Evolutionary conservation across 2,113 vertebrate genomes (phyloP), one percentile per base, ranked within the genome.

Genomic region (Leucosticte australis): DNA sequence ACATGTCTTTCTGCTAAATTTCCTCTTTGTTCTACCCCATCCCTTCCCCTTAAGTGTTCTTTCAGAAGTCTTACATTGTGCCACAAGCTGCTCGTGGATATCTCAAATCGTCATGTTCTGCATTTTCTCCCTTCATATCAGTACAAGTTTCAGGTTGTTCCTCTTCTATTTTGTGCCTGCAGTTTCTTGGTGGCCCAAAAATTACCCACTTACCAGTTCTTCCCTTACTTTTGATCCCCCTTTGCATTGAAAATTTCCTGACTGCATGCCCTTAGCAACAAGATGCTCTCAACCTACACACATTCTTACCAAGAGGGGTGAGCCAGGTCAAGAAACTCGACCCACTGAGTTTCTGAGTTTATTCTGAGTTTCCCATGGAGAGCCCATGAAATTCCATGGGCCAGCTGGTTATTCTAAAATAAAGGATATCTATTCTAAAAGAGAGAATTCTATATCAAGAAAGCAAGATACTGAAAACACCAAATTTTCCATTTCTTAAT

Each of bases 131-230:
- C 21, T 52, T 39, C 19, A 5, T 33, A 52, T n/a, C 37, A 44
- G 13, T 52, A 18, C 4, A 71, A 46, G 9, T 4, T 73, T 35
- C 33, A 17, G 10, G 6, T 8, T 46, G 13, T 4, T 30, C 11
- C 2, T 37, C 13, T 28, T 11, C 23, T 59, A 1, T 4, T 1
- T 9, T 30, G 27, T 31, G 4, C n/a, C n/a, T 39, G 15, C 4
- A 27, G 21, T 73, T 74, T 74, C 74, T 57, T 62, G 2, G 33
- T 69, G n/a, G 12, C 21, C 7, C 10, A 47, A 6, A 9, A 57
- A 44, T 35, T 75, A 57, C 3, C 2, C 52, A 10, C n/a, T 70
- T n/a, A 20, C 28, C 10, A 37, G 2, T 55, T 91, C 5, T 26
- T 2, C 8, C 13, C 37, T 71, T 93, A 37, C 6, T 80, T 80